phyloP scores from a whole-genome alignment of 2,888 invertebrate genomes.

The Belgica antarctica region DNA sequence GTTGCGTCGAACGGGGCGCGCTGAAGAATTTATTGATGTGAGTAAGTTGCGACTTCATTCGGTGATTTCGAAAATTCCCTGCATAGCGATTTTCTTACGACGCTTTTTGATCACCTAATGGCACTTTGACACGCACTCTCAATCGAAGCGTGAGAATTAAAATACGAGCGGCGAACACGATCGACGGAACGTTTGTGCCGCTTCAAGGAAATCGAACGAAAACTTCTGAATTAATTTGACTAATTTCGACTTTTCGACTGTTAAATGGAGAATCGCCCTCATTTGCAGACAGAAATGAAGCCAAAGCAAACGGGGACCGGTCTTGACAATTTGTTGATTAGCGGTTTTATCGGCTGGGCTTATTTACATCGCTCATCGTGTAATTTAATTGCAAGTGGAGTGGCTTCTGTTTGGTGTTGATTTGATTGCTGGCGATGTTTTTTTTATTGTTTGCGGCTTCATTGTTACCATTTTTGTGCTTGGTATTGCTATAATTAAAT shows the following conservation, averaged over 20 bases:
- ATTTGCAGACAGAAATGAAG: slow-evolving; percentile 10
- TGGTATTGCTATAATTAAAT: too few relatives aligned
- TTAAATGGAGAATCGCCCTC: too few relatives aligned
- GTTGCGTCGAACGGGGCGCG: neutral
- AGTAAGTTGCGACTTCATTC: neutral
- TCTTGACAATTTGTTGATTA: slow-evolving; percentile 34
- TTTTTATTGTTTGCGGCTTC: neutral
- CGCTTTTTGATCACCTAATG: slow-evolving; percentile 21
- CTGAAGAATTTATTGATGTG: slow-evolving; percentile 4
- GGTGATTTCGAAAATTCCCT: neutral
- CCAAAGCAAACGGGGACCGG: neutral
- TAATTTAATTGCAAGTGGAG: neutral
- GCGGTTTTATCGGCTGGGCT: neutral
- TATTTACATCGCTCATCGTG: slow-evolving; percentile 14
- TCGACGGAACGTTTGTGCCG: slow-evolving; percentile 1
- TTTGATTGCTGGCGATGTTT: neutral
- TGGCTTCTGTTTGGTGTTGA: neutral
- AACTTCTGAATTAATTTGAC: slow-evolving; percentile 40
- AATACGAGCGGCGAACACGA: slow-evolving; percentile 26
- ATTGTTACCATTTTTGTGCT: neutral
- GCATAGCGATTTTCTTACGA: neutral
- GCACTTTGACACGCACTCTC: slow-evolving; percentile 32
- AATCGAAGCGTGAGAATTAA: slow-evolving; percentile 41
- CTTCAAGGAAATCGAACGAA: neutral
- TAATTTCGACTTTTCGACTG: slow-evolving; percentile 27